Evolutionary conservation across 2,113 vertebrate species (phyloP).

Genomic region (Tetrax tetrax): DNA sequence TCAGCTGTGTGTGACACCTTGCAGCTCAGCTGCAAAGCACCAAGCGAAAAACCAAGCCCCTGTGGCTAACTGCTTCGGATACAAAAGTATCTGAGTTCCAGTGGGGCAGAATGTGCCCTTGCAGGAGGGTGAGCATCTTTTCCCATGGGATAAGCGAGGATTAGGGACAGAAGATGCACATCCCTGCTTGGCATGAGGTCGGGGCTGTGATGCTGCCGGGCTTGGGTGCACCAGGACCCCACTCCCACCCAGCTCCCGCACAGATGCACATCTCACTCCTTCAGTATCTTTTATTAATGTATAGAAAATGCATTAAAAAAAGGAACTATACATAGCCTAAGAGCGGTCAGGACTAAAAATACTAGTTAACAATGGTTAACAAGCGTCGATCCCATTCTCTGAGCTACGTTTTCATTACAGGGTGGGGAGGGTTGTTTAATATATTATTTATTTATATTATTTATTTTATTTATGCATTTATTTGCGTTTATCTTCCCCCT

Average conservation of each 20-base stretch:
- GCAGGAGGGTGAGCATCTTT: neutral
- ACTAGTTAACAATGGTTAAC: slow-evolving; percentile 90
- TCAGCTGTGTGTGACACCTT: neutral
- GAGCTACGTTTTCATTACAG: slow-evolving; percentile 67
- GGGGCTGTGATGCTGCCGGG: neutral
- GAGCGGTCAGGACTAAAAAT: slow-evolving; percentile 90
- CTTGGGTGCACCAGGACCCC: neutral
- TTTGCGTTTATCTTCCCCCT: neutral
- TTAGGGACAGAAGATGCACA: fast-evolving
- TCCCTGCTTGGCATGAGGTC: fast-evolving
- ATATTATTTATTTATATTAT: slow-evolving; percentile 66
- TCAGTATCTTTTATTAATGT: slow-evolving; percentile 98
- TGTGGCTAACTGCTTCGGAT: neutral
- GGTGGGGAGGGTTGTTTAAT: slow-evolving; percentile 31
- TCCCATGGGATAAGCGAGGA: neutral
- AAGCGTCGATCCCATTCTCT: slow-evolving; percentile 80
- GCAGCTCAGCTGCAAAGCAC: neutral
- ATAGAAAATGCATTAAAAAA: slow-evolving; percentile 99
- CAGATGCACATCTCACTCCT: slow-evolving; percentile 38
- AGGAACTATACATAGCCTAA: slow-evolving; percentile 95
- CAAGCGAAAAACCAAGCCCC: neutral
- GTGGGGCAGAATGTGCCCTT: neutral
- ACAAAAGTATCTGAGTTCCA: neutral
- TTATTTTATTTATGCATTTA: slow-evolving; percentile 39
- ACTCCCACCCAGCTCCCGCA: neutral